These are phyloP conservation scores for Plebejus anna DNA, from an alignment of 2,888 invertebrate species.

Conservation along the genomic window DNA sequence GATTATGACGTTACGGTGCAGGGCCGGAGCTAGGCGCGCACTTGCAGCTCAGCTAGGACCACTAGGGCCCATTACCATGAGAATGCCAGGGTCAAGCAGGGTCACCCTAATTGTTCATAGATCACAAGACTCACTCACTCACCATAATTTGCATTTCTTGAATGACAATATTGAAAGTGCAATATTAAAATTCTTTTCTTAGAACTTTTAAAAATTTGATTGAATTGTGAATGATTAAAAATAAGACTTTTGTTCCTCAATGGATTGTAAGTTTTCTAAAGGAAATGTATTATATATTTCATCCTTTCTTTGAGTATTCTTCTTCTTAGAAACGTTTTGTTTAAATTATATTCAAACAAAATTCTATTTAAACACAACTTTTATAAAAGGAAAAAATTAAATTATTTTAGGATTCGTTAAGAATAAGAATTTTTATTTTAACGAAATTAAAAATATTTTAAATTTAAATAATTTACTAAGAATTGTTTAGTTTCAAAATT, in stretches of 20 bases:
- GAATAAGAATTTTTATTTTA: neutral
- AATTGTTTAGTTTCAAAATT: neutral
- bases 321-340: neutral
- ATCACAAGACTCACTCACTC: conserved; percentile 39
- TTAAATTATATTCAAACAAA: neutral
- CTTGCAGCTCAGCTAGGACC: conserved; percentile 61
- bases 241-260: neutral
- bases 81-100: conserved; percentile 53
- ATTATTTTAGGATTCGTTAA: neutral
- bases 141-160: conserved; percentile 29
- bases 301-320: neutral
- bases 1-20: neutral
- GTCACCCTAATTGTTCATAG: conserved; percentile 53
- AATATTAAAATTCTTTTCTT: conserved; percentile 11
- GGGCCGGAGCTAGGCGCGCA: conserved; percentile 42
- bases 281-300: neutral
- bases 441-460: neutral
- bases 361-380: neutral
- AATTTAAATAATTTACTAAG: neutral
- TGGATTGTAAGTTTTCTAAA: neutral
- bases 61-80: conserved; percentile 60
- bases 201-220: neutral
- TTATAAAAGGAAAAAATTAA: too few species aligned
- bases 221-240: neutral
- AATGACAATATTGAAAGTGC: neutral